A percentile compares a stretch with the other conserved stretches of the same genome.
phyloP scores from a whole-genome alignment of 2,113 vertebrate species.

The Dromaius novaehollandiae region DNA sequence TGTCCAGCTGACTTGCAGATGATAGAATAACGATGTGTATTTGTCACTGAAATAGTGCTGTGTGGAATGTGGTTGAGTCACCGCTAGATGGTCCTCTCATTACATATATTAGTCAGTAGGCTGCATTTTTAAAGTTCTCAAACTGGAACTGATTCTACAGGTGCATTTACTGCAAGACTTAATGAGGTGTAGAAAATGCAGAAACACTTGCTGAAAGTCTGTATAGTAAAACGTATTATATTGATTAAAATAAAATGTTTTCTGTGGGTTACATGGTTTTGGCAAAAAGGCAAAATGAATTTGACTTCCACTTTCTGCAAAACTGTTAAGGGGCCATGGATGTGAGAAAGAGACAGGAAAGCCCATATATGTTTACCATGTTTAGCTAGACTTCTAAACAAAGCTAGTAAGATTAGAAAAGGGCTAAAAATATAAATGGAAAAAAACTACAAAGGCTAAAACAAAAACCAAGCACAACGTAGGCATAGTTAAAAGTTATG shows the following conservation, averaged over 20 bases:
- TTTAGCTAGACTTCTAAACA: not conserved
- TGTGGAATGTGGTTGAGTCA: not conserved
- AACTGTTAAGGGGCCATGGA: not conserved
- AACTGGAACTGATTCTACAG: not conserved
- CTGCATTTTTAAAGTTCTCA: not conserved
- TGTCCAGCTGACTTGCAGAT: not conserved
- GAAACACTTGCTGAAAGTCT: not conserved
- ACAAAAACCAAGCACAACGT: not conserved
- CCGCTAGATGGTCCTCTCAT: conserved; percentile 58
- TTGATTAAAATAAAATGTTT: not conserved
- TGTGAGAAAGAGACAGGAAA: not conserved
- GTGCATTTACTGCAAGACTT: not conserved
- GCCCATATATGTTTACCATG: not conserved
- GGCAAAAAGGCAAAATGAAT: not conserved
- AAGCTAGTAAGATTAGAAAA: not conserved
- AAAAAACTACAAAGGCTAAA: not conserved
- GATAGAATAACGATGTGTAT: not conserved
- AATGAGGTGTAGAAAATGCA: not conserved
- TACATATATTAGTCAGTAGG: not conserved
- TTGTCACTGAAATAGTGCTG: not conserved
- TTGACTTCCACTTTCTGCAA: not conserved
- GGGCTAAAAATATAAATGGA: not conserved
- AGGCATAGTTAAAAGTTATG: not conserved
- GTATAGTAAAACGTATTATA: not conserved
- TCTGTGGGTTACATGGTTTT: not conserved